Percentiles rank a stretch among this genome's conserved stretches.
phyloP scores from a whole-genome alignment of 2,113 vertebrate species.

The Mastomys natalensis region DNA sequence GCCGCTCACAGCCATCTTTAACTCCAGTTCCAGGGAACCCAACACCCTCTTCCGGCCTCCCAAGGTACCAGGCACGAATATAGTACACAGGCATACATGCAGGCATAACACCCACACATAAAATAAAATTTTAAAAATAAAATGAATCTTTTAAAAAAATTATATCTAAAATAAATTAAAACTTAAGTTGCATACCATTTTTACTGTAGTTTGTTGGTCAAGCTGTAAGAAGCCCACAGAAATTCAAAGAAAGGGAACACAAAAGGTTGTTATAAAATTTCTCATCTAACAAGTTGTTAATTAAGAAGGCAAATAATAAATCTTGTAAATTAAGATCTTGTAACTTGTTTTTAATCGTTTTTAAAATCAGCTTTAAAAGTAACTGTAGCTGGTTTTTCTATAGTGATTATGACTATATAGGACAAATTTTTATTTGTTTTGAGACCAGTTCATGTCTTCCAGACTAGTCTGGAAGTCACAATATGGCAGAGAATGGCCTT shows the following conservation, averaged over 20 bases:
- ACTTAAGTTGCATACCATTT: neutral
- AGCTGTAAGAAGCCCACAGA: neutral
- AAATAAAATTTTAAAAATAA: neutral
- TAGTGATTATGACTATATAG: neutral
- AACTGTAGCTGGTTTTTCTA: neutral
- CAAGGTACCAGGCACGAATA: neutral
- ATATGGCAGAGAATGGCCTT: neutral
- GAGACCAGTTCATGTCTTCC: neutral
- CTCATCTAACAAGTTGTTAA: conserved; percentile 16
- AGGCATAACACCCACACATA: neutral
- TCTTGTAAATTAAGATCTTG: conserved; percentile 52
- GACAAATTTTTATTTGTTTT: neutral
- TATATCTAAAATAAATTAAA: neutral
- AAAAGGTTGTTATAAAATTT: conserved; percentile 43
- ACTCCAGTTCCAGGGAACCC: neutral
- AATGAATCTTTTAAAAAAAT: neutral
- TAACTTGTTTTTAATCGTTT: neutral
- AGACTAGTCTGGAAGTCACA: neutral
- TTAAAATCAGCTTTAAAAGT: neutral
- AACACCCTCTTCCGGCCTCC: neutral
- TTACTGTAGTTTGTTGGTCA: neutral
- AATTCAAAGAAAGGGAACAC: neutral
- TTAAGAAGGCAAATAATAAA: conserved; percentile 43
- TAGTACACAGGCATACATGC: neutral
- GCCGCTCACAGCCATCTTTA: neutral